These are phyloP conservation scores for Elysia crispata DNA, from an alignment of 2,888 invertebrate genomes.

Conservation along the genomic window DNA sequence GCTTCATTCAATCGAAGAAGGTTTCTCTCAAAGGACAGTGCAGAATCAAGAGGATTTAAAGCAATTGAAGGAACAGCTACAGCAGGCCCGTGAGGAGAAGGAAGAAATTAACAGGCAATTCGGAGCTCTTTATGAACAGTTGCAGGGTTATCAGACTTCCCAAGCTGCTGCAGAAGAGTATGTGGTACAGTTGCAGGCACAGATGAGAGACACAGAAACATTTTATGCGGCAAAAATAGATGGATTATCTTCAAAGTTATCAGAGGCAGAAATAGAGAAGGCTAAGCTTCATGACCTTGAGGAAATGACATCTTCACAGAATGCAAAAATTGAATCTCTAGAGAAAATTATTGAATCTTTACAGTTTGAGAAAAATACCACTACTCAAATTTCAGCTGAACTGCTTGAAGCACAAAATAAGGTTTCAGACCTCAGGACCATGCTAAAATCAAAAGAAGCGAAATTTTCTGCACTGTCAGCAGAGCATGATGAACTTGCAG, in stretches of 20 bases:
- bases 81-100: conserved; percentile 32
- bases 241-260: conserved; percentile 27
- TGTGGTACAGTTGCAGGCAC: background rate
- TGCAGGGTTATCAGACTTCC: background rate
- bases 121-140: background rate
- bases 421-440: conserved; percentile 39
- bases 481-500: conserved; percentile 47
- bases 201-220: conserved; percentile 31
- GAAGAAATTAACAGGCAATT: conserved; percentile 21
- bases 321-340: background rate
- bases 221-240: conserved; percentile 17
- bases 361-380: conserved; percentile 23
- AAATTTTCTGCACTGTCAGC: conserved; percentile 27
- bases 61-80: background rate
- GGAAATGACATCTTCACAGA: too few species aligned
- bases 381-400: conserved; percentile 5
- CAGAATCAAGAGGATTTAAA: background rate
- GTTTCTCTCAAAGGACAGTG: background rate
- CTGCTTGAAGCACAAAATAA: conserved; percentile 19
- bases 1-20: too few species aligned
- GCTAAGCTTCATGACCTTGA: background rate
- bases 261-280: conserved; percentile 12
- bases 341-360: background rate
- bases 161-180: conserved; percentile 12
- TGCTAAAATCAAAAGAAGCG: conserved; percentile 44